Base-by-base conservation (phyloP, 2,888 invertebrate species). In the Hermaeophaga mercurialis region DNA sequence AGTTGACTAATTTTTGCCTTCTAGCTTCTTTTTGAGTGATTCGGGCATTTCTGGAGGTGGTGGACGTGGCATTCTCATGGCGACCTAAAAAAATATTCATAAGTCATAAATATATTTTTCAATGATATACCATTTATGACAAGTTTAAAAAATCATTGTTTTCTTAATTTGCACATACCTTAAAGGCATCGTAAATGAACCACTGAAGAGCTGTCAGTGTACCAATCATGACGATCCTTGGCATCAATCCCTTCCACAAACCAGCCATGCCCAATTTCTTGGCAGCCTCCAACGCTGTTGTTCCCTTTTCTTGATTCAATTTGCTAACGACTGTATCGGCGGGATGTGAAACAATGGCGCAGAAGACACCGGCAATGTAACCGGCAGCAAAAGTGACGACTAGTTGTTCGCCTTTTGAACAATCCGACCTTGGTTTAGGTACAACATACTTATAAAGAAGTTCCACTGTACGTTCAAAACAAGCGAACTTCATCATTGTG, bases 401-500 rank as follows among this genome's bases (percentile, higher is more conserved):
- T 67, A 98, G 82, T 78, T 99, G 98, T 80, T 99, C 98, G 56
- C 85, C 83, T 81, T 99, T 98, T 19, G 87, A 79, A 82, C 97
- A 98, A 38, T 95, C 88, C 26, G 84, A 84, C 68, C 98, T 86
- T 57, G 96, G 96, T 79, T 96, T 98, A 33, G 97, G 98, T 56
- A 97, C 96, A 61, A 96, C 94, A 75, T 84, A 81, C 79, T 69
- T 71, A 82, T 99, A 99, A 39, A 99, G 79, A 56, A 94, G 81
- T 77, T 98, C 98, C 28, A 98, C 85, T 9, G 98, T 99, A 75
- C 92, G 87, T 80, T 98, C 98, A 80, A 98, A 99, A 82, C 96
- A 98, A 67, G 97, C 95, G 78, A 98, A 98, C 83, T 98, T 99
- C 97, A 98, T 98, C 98, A 99, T 99, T 66, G 98, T 98, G 85